Evolutionary conservation across 2,888 invertebrate genomes (phyloP), one percentile per base, ranked within the genome.

Genomic region (Idaea straminata): DNA sequence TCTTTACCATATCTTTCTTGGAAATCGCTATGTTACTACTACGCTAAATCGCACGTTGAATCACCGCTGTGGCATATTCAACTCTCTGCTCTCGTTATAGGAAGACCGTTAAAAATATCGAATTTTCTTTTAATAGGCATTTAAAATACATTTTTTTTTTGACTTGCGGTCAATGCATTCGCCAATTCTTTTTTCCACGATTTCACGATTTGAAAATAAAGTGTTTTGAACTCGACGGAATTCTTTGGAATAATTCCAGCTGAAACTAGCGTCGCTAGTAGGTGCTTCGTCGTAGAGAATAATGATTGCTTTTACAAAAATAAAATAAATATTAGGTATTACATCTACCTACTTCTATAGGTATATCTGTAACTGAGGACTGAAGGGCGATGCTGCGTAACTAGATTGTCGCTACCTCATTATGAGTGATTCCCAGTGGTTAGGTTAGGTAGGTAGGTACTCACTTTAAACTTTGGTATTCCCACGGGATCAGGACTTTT

Each of bases 191-290:
- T 62, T 25, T 35, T 66, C 61, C 61, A 35, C 47, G 65, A 57
- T 61, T 62, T 67, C 25, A 25, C 25, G 61, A 61, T 34, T 66
- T 64, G 64, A 65, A 64, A 69, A 74, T 70, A 71, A 71, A 71
- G 70, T 69, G 69, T 70, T 79, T 80, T 83, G 83, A 82, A 81
- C 81, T 75, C 77, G 70, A 63, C 77, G 77, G 75, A 83, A 86
- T 85, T 84, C 80, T 85, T 89, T 89, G 89, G 89, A 89, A 85
- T 88, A 74, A 85, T 86, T 89, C 89, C 89, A 89, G 85, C 63
- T 66, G 66, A 69, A 71, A 62, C 70, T 47, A 47, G 47, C 64
- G 73, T 15, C 15, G 34, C 16, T 25, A 73, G 71, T 64, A 6
- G 73, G 71, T 64, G 72, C 65, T 57, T 15, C 57, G 65, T n/a